Evolutionary conservation across 2,888 invertebrate species (phyloP).

Genomic region (Nephrotoma guestfalica): DNA sequence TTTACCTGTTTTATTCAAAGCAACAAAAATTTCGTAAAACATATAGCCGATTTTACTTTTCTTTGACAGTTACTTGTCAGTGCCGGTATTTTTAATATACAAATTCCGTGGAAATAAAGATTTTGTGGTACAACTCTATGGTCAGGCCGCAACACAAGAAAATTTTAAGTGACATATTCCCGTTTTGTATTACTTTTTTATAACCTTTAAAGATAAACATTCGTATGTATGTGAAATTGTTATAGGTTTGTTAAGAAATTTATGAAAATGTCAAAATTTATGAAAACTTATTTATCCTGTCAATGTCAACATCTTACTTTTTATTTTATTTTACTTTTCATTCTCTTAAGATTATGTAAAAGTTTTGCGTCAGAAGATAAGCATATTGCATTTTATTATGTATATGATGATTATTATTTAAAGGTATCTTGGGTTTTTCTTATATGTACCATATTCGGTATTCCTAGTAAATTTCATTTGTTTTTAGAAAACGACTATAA

Average conservation of each 20-base stretch:
- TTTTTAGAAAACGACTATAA: neutral
- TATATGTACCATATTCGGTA: neutral
- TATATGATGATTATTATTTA: neutral
- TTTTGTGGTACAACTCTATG: neutral
- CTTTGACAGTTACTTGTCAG: neutral
- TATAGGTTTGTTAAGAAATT: neutral
- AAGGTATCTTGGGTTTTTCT: neutral
- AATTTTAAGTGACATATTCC: neutral
- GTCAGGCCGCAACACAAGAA: neutral
- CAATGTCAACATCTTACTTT: conserved; percentile 1
- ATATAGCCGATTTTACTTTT: neutral
- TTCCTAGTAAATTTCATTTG: neutral
- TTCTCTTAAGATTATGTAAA: neutral
- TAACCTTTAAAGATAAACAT: neutral
- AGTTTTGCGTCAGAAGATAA: neutral
- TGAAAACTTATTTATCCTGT: conserved; percentile 4
- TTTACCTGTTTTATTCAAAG: neutral
- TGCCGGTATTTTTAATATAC: neutral
- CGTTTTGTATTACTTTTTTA: neutral
- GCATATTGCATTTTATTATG: neutral
- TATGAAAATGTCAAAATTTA: neutral
- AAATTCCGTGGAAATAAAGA: neutral
- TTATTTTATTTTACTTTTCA: neutral
- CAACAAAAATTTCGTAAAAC: neutral
- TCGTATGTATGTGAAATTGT: neutral